A percentile compares a stretch with the other conserved stretches of the same genome.
phyloP scores from a whole-genome alignment of 2,113 vertebrate genomes.

The Tylochromis polylepis region DNA sequence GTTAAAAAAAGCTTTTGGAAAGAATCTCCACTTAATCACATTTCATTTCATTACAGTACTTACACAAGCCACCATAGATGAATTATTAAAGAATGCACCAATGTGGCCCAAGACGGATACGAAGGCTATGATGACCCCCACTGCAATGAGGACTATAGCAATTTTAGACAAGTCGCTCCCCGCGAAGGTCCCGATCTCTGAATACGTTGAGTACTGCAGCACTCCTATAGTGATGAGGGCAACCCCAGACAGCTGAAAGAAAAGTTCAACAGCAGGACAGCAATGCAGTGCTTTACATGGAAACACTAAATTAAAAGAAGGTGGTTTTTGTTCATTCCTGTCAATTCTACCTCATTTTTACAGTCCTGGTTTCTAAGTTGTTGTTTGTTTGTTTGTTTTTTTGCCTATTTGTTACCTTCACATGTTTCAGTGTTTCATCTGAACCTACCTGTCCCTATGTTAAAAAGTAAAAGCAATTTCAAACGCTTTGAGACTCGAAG shows the following conservation, averaged over 20 bases:
- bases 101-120: slow-evolving; percentile 8
- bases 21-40: not conserved
- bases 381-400: too few relatives aligned
- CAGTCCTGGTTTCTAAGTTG: too few relatives aligned
- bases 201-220: not conserved
- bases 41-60: not conserved
- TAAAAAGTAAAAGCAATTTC: not conserved
- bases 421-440: not conserved
- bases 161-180: not conserved
- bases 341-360: not conserved
- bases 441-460: not conserved
- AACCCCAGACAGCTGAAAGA: slow-evolving; percentile 29
- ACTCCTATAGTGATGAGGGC: slow-evolving; percentile 18
- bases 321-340: not conserved
- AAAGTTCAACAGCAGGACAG: not conserved
- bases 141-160: slow-evolving; percentile 17
- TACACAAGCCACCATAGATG: not conserved
- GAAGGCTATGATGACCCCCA: not conserved
- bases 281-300: not conserved
- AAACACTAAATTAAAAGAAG: not conserved
- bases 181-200: not conserved
- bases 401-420: not conserved
- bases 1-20: not conserved
- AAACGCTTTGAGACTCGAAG: not conserved
- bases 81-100: not conserved